phyloP scores from a whole-genome alignment of 2,113 vertebrate species.

The Australoheros scitulus region DNA sequence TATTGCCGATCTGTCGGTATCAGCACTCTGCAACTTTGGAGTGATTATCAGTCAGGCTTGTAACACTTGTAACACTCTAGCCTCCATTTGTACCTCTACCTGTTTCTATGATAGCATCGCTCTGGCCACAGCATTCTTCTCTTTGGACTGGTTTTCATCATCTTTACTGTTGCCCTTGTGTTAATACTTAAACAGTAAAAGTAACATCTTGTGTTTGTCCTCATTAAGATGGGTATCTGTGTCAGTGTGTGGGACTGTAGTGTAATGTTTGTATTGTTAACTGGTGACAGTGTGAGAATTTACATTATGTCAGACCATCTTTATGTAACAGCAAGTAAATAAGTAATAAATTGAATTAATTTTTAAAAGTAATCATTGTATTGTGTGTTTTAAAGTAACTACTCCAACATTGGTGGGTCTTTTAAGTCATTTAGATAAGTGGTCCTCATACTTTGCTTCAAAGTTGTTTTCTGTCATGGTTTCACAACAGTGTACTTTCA shows the following conservation, averaged over 20 bases:
- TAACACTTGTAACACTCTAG: accelerated
- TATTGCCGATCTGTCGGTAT: too few species aligned
- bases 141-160: not conserved
- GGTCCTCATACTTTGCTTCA: too few species aligned
- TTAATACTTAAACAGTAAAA: not conserved
- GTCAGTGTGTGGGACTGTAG: not conserved
- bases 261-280: not conserved
- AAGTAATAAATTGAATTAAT: not conserved
- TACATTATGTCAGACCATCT: not conserved
- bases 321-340: not conserved
- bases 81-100: too few species aligned
- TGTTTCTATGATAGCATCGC: not conserved
- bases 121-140: not conserved
- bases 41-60: not conserved
- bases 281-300: not conserved
- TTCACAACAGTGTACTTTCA: not conserved
- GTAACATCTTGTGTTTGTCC: not conserved
- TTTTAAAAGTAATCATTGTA: not conserved
- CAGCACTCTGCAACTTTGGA: too few species aligned
- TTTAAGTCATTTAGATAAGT: too few species aligned
- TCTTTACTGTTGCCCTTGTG: not conserved
- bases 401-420: too few species aligned
- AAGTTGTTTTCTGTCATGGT: too few species aligned
- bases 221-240: not conserved
- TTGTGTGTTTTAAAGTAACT: too few species aligned